Base-by-base conservation (phyloP, 2,888 invertebrate genomes). In the Euzophera pinguis region DNA sequence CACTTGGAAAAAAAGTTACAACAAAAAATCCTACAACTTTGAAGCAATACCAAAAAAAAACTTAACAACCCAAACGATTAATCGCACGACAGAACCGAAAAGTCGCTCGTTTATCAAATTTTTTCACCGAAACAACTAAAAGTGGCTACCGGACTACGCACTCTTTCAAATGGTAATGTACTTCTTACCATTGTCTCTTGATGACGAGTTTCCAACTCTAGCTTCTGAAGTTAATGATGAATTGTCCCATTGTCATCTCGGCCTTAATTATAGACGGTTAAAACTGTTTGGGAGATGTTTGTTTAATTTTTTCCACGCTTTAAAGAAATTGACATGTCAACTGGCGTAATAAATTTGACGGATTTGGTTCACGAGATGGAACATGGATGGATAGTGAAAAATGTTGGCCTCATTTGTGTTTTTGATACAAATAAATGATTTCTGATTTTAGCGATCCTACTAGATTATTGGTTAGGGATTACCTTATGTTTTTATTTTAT, bases 101-200 rank as follows among this genome's bases (percentile, higher is more conserved):
- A 64, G 65, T 69, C 62, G 73, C 66, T 47, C 60, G 67, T 64
- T 65, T 69, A 59, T 50, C 53, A 54, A 48, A 48, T 51, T 49
- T 55, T 58, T 65, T 67, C 62, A 69, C 60, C 61, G 58, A 59
- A 73, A 65, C 60, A 59, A 61, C 69, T 70, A 75, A 73, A 75
- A 78, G 62, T 65, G 62, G 76, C 86, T 80, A 78, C 86, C 69
- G 85, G 63, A 72, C 78, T 86, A 86, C 86, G 83, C 84, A 59
- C 62, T 64, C 77, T 79, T 85, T 85, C 78, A 75, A 73, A 86
- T 86, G 85, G 59, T 78, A 85, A 86, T 85, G 68, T 64, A 22
- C 60, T 71, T 60, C 59, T 60, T 60, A 60, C 71, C 72, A 80
- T 81, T 84, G 78, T 81, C 68, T 38, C 47, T 5, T 61, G 65